phyloP scores from a whole-genome alignment of 35 echinoderm and acorn worm species.

The Ophioderma brevispina region DNA sequence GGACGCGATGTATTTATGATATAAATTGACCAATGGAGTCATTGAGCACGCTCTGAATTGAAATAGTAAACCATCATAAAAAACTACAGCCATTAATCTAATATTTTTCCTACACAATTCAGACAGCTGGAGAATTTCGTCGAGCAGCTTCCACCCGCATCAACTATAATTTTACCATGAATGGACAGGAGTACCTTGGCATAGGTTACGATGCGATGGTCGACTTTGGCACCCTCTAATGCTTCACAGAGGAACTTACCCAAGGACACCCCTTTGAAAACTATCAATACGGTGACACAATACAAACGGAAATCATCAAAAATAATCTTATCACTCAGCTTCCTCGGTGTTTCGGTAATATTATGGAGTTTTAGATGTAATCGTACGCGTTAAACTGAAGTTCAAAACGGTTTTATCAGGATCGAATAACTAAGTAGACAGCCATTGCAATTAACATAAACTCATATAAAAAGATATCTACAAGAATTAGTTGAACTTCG shows the following conservation, averaged over 20 bases:
- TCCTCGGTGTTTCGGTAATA: not conserved
- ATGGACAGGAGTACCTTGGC: constrained; percentile 16
- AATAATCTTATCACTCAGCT: not conserved
- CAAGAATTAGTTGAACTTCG: too few relatives aligned
- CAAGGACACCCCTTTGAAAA: not conserved
- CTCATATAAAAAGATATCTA: not conserved
- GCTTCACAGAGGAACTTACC: not conserved
- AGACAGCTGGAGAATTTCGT: constrained; percentile 31
- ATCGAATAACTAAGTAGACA: not conserved
- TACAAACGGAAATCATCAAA: not conserved
- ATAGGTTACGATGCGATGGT: constrained; percentile 57
- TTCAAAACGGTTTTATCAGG: too few relatives aligned
- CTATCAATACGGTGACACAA: not conserved
- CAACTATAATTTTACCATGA: not conserved
- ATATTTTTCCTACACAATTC: too few relatives aligned
- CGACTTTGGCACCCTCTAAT: constrained; percentile 21
- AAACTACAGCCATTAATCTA: too few relatives aligned
- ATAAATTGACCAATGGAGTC: too few relatives aligned
- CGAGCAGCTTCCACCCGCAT: constrained; percentile 10
- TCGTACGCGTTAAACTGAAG: too few relatives aligned
- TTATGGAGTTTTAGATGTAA: too few relatives aligned
- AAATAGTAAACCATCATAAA: too few relatives aligned
- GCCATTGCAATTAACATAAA: not conserved
- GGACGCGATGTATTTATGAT: too few relatives aligned
- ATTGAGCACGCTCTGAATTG: too few relatives aligned